A percentile compares a stretch with the other conserved stretches of the same genome.
Conservation (phyloP, 2,888 invertebrate genomes). For the Heliconius sara region DNA sequence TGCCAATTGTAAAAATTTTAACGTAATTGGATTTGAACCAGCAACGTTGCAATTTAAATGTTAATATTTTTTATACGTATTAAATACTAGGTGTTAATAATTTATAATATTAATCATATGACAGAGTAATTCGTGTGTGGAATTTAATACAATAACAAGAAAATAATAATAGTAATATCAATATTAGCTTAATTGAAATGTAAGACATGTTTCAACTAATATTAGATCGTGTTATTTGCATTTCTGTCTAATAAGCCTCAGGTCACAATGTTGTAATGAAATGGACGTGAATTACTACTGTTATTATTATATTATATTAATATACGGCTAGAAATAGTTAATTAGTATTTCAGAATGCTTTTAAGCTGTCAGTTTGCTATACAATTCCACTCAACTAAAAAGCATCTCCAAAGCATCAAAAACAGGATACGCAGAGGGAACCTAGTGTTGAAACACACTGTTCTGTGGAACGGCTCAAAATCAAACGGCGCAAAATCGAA, state of each 20-base stretch:
- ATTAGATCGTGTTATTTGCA: conserved; percentile 22
- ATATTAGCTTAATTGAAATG: conserved; percentile 24
- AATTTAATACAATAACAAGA: conserved; percentile 1
- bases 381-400: not conserved
- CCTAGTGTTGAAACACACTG: not conserved
- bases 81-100: too few species aligned
- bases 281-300: conserved; percentile 12
- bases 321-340: not conserved
- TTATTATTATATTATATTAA: not conserved
- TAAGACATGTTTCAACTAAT: conserved; percentile 22
- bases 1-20: too few species aligned
- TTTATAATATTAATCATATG: not conserved
- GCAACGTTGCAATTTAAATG: too few species aligned
- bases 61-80: too few species aligned
- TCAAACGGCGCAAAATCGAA: too few species aligned
- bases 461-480: too few species aligned
- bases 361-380: not conserved
- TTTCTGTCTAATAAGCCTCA: conserved; percentile 12
- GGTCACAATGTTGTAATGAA: not conserved
- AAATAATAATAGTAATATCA: not conserved
- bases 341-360: not conserved
- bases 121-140: not conserved
- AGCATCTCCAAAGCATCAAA: not conserved
- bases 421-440: not conserved
- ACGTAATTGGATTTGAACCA: too few species aligned